Conservation (phyloP, 1,140 invertebrate species). For the Andrena cerasifolii region DNA sequence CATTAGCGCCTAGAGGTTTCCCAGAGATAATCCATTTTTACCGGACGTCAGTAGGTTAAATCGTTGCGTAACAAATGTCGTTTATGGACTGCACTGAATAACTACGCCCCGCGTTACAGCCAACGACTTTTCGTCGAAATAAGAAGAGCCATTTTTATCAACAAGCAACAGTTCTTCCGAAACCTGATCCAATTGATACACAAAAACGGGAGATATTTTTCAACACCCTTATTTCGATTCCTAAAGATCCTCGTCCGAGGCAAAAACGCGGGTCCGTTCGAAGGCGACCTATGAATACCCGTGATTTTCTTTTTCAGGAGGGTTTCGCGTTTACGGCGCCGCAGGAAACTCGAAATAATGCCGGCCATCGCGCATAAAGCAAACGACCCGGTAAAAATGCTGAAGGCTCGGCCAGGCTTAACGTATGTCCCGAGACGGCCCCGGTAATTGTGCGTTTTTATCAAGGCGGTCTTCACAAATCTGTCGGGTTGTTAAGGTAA, state of each 20-base stretch:
- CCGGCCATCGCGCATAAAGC: slow-evolving; percentile 51
- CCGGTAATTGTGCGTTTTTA: slow-evolving; percentile 66
- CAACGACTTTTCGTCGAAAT: no score
- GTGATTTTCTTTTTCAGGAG: slow-evolving; percentile 21
- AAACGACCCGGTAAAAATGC: slow-evolving; percentile 56
- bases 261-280: background rate
- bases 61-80: no score
- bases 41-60: no score
- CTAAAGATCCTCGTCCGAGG: background rate
- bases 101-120: no score
- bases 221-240: no score
- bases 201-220: no score
- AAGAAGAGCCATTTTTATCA: no score
- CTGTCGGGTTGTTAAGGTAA: slow-evolving; percentile 61
- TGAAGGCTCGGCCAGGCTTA: slow-evolving; percentile 35
- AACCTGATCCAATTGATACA: no score
- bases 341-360: slow-evolving; percentile 64
- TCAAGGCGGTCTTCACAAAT: slow-evolving; percentile 60
- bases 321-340: slow-evolving; percentile 25
- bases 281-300: slow-evolving; percentile 17
- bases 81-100: no score
- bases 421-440: slow-evolving; percentile 19
- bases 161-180: no score
- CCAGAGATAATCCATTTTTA: no score
- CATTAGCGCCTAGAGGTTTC: no score